Evolutionary conservation across 2,113 vertebrate species (phyloP).

Genomic region (Urocynchramus pylzowi): DNA sequence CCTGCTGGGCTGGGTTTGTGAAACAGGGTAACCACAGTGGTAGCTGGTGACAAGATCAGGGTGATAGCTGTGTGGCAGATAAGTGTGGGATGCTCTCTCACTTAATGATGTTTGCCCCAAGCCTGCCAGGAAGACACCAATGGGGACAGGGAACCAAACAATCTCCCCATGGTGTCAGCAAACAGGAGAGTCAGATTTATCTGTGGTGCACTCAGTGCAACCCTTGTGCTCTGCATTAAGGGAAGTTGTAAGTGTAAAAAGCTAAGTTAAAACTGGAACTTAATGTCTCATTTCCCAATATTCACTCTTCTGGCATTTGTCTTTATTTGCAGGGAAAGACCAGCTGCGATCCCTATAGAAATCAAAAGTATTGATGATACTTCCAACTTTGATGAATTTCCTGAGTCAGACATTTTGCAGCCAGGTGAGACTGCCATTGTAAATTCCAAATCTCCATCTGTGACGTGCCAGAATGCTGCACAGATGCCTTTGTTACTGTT

Average conservation of each 20-base stretch:
- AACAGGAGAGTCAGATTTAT: background rate
- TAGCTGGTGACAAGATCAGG: background rate
- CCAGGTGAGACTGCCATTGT: slow-evolving; percentile 77
- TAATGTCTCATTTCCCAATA: background rate
- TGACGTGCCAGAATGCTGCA: background rate
- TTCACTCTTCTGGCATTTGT: background rate
- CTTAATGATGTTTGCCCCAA: background rate
- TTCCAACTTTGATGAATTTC: slow-evolving; percentile 96
- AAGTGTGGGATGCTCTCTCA: background rate
- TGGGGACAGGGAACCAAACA: background rate
- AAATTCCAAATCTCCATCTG: background rate
- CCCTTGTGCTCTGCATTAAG: background rate
- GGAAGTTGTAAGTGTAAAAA: background rate
- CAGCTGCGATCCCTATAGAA: slow-evolving; percentile 93
- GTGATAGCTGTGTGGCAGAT: background rate
- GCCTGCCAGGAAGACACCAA: background rate
- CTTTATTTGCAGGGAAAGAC: slow-evolving; percentile 82
- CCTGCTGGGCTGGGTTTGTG: background rate
- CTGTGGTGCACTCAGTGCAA: background rate
- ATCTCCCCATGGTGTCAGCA: background rate
- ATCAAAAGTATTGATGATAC: slow-evolving; percentile 98
- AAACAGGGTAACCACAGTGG: background rate
- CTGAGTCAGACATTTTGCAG: slow-evolving; percentile 95
- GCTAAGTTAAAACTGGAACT: background rate
- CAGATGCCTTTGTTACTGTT: background rate